These are phyloP conservation scores for Aleiodes sp. DNA, from an alignment of 1,140 invertebrate genomes.

Conservation along the genomic window DNA sequence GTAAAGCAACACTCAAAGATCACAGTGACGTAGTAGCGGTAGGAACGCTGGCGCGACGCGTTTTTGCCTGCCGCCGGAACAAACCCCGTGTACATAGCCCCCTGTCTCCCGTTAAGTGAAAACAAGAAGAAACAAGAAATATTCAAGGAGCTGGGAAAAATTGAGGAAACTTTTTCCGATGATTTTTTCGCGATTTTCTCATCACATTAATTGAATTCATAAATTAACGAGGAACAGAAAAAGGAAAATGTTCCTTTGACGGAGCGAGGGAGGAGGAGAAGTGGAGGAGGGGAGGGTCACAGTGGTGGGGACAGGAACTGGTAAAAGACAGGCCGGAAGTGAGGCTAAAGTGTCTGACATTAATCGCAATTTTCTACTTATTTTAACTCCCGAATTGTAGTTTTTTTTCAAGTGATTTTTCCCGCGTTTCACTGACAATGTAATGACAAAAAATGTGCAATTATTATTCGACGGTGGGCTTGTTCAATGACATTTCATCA, in stretches of 20 bases:
- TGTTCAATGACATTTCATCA: too few species aligned
- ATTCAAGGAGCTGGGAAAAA: background rate
- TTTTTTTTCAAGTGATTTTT: too few species aligned
- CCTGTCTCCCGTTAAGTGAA: background rate
- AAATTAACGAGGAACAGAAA: too few species aligned
- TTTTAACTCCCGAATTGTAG: background rate
- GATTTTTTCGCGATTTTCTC: too few species aligned
- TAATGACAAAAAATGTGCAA: too few species aligned
- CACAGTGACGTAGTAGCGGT: constrained; percentile 61
- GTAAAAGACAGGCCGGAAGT: constrained; percentile 22
- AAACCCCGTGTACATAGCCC: background rate
- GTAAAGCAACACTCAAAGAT: constrained; percentile 63
- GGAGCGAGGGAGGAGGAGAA: constrained; percentile 23
- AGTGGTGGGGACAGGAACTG: constrained; percentile 17
- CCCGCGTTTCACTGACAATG: too few species aligned
- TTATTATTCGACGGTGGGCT: too few species aligned
- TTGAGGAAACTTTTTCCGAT: background rate
- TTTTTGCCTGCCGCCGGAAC: constrained; percentile 50
- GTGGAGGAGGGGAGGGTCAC: background rate
- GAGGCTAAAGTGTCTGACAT: constrained; percentile 16
- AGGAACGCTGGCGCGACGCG: constrained; percentile 57
- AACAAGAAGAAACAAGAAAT: background rate
- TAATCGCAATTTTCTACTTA: background rate
- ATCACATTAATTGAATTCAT: too few species aligned
- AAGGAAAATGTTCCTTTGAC: background rate